A percentile compares a stretch with the other conserved stretches of the same genome.
Evolutionary conservation across 1,140 invertebrate genomes (phyloP).

Genomic region (Pseudomyrmex sp.): DNA sequence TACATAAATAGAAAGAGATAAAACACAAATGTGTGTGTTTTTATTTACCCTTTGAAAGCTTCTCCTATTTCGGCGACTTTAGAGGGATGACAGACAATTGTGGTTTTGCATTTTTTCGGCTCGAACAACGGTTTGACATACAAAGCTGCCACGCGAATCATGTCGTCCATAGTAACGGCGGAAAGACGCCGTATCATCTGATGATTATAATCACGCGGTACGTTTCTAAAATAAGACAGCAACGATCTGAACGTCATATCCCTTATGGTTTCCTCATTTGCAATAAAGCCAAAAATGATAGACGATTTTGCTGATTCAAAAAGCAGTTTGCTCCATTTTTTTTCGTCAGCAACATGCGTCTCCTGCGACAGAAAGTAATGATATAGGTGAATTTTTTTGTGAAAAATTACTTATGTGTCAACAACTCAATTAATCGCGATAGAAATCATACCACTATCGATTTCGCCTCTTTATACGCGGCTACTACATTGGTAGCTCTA

Average conservation of each 20-base stretch:
- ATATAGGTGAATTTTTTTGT: constrained; percentile 15
- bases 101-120: constrained; percentile 86
- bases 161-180: constrained; percentile 88
- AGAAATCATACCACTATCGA: constrained; percentile 88
- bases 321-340: constrained; percentile 90
- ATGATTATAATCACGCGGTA: constrained; percentile 90
- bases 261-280: constrained; percentile 91
- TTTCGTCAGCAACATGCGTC: constrained; percentile 87
- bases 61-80: constrained; percentile 89
- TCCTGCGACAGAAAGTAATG: constrained; percentile 84
- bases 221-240: constrained; percentile 89
- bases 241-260: constrained; percentile 90
- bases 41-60: constrained; percentile 89
- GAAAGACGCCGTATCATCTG: constrained; percentile 89
- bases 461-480: constrained; percentile 91
- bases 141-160: constrained; percentile 88
- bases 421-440: no score
- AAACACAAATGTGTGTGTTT: constrained; percentile 28
- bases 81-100: constrained; percentile 91
- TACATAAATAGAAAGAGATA: constrained; percentile 77
- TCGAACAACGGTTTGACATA: constrained; percentile 90
- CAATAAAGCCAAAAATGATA: constrained; percentile 93
- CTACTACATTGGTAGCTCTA: constrained; percentile 90
- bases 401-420: constrained; percentile 6
- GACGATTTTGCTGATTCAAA: constrained; percentile 94